These are phyloP conservation scores for Phorcus lineatus DNA, from an alignment of 2,888 invertebrate species.

Conservation along the genomic window DNA sequence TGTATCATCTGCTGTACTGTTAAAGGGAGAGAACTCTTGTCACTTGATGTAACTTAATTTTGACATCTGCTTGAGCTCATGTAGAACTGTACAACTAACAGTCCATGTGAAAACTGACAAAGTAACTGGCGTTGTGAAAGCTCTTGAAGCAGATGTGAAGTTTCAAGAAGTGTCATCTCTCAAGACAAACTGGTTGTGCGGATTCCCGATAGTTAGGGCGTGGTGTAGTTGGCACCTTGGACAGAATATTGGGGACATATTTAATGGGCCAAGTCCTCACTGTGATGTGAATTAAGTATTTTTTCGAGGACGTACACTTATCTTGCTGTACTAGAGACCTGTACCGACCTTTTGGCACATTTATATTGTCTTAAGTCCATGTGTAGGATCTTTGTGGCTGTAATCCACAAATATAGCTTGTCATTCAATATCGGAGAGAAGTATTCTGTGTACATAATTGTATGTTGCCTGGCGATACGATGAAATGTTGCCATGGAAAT, in stretches of 20 bases:
- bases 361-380: background rate
- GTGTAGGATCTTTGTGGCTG: background rate
- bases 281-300: conserved; percentile 11
- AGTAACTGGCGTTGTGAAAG: too few relatives aligned
- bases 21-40: background rate
- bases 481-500: background rate
- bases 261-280: conserved; percentile 8
- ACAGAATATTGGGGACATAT: background rate
- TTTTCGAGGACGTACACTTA: background rate
- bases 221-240: background rate
- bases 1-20: background rate
- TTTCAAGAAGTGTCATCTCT: background rate
- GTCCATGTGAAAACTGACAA: too few relatives aligned
- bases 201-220: background rate
- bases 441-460: conserved; percentile 15
- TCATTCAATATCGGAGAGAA: background rate
- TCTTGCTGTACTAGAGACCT: background rate
- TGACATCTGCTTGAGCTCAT: too few relatives aligned
- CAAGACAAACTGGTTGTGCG: background rate
- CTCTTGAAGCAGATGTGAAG: too few relatives aligned
- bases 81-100: too few relatives aligned
- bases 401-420: background rate
- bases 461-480: background rate
- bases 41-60: too few relatives aligned
- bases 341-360: background rate